phyloP scores from a whole-genome alignment of 1,140 invertebrate species.

The Heliconius himera region DNA sequence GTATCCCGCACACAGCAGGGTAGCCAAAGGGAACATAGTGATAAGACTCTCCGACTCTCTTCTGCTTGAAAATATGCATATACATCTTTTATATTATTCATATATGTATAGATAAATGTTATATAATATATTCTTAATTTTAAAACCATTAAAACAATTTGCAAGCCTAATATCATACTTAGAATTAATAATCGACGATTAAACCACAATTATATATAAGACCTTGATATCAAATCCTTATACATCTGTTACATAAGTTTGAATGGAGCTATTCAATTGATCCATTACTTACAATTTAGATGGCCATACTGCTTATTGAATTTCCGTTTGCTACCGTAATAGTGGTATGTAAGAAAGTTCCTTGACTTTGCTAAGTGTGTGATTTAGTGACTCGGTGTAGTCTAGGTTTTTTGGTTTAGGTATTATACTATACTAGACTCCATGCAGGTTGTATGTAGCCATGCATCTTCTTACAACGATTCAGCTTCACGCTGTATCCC shows the following conservation, averaged over 20 bases:
- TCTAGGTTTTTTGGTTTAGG: neutral
- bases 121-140: too few species aligned
- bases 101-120: too few species aligned
- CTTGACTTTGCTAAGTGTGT: slow-evolving; percentile 2
- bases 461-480: too few species aligned
- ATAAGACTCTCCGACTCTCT: too few species aligned
- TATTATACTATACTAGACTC: too few species aligned
- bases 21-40: too few species aligned
- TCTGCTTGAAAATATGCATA: too few species aligned
- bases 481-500: too few species aligned
- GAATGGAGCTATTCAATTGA: slow-evolving; percentile 5
- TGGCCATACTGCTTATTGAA: slow-evolving; percentile 1
- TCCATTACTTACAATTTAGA: slow-evolving; percentile 10
- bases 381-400: neutral
- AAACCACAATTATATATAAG: neutral
- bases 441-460: too few species aligned
- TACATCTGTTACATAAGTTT: neutral
- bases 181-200: neutral
- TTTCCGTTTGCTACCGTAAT: slow-evolving; percentile 7
- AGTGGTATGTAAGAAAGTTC: neutral
- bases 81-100: too few species aligned
- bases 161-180: neutral
- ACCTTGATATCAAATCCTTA: slow-evolving; percentile 10
- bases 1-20: too few species aligned
- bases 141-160: neutral